These are phyloP conservation scores for Melanotaenia duboulayi DNA, from an alignment of 2,113 vertebrate genomes.

Conservation along the genomic window DNA sequence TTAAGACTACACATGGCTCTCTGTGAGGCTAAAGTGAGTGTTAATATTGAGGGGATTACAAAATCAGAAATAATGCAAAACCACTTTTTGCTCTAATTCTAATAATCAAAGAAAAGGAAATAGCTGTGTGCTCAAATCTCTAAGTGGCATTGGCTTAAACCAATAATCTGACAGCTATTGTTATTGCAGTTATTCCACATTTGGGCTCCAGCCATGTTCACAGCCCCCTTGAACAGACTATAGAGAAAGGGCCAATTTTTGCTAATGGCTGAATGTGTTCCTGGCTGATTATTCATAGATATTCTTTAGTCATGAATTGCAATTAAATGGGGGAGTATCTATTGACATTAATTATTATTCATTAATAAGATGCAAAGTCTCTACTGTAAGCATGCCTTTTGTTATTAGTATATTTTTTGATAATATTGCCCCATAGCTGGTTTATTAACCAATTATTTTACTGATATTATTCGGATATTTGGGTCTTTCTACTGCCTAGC, in stretches of 20 bases:
- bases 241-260: constrained; percentile 13
- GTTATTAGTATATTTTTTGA: constrained; percentile 1
- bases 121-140: constrained; percentile 38
- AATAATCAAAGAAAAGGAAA: constrained; percentile 46
- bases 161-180: constrained; percentile 66
- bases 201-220: constrained; percentile 45
- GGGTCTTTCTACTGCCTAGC: too few species aligned
- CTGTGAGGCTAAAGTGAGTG: constrained; percentile 34
- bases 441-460: background rate
- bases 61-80: constrained; percentile 29
- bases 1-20: constrained; percentile 24
- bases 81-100: constrained; percentile 34
- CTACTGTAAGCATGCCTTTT: background rate
- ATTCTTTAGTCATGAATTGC: background rate
- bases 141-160: constrained; percentile 45
- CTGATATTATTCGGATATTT: background rate
- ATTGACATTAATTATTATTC: constrained; percentile 25
- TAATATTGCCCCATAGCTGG: background rate
- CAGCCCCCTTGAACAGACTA: constrained; percentile 19
- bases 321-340: constrained; percentile 14
- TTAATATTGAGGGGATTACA: constrained; percentile 49
- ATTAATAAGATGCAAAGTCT: constrained; percentile 9
- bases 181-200: constrained; percentile 33
- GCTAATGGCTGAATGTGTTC: constrained; percentile 23
- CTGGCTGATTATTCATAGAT: constrained; percentile 43